Evolutionary conservation across 2,888 invertebrate species (phyloP).

Genomic region (Acanthosepion pharaonis): DNA sequence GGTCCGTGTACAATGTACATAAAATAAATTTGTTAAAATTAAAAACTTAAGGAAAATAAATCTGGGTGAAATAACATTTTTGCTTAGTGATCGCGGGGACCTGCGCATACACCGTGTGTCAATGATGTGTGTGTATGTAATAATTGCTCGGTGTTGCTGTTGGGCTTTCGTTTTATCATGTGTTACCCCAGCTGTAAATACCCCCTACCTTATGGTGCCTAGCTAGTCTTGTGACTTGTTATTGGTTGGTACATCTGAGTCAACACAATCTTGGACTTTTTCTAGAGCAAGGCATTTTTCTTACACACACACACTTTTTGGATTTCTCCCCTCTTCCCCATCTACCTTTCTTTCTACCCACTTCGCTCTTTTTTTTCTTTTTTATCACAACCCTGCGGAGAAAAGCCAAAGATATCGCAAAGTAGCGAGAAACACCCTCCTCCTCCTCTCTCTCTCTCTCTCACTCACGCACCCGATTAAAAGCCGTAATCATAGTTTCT

Average conservation of each 20-base stretch:
- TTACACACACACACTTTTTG: background rate
- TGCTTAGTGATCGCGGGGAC: background rate
- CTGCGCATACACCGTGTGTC: background rate
- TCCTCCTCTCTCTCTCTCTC: no score
- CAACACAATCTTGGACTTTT: background rate
- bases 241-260: slow-evolving; percentile 8
- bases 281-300: background rate
- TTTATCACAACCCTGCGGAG: background rate
- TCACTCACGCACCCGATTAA: background rate
- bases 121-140: background rate
- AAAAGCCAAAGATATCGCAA: background rate
- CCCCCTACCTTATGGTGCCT: background rate
- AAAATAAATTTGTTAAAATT: no score
- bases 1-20: background rate
- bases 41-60: background rate
- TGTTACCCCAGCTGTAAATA: background rate
- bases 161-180: no score
- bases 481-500: background rate
- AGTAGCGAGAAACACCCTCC: background rate
- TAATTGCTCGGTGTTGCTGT: background rate
- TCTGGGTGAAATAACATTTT: background rate
- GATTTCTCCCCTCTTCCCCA: background rate
- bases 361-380: background rate
- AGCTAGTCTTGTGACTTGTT: slow-evolving; percentile 14
- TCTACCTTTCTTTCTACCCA: background rate